These are phyloP conservation scores for Lathamus discolor DNA, from an alignment of 2,113 vertebrate genomes.

Conservation along the genomic window DNA sequence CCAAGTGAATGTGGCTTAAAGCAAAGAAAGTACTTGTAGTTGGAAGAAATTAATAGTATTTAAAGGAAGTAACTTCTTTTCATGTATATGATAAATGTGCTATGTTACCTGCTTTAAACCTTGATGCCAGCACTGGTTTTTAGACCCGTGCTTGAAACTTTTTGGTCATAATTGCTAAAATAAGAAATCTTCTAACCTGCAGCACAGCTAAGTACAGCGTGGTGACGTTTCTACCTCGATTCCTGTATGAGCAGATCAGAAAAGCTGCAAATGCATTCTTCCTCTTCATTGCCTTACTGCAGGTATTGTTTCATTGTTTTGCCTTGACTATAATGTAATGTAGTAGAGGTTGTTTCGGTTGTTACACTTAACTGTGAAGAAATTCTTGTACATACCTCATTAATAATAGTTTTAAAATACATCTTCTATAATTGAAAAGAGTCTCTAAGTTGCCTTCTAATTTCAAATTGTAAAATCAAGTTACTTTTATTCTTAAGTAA, in stretches of 20 bases:
- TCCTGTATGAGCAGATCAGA: constrained; percentile 98
- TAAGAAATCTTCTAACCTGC: constrained; percentile 1
- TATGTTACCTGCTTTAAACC: not conserved
- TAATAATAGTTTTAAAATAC: not conserved
- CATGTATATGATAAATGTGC: not conserved
- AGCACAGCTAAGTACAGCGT: constrained; percentile 98
- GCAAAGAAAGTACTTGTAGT: not conserved
- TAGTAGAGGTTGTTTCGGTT: not conserved
- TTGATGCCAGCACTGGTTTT: not conserved
- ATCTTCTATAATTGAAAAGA: not conserved
- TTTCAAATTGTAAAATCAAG: not conserved
- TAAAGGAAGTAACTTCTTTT: not conserved
- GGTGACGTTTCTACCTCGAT: constrained; percentile 97
- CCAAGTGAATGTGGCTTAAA: not conserved
- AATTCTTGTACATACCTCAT: not conserved
- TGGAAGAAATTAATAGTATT: not conserved
- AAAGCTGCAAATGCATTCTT: constrained; percentile 99
- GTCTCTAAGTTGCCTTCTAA: not conserved
- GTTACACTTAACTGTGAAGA: not conserved
- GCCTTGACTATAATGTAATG: not conserved
- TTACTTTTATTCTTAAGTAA: not conserved
- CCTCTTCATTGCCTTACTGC: constrained; percentile 99
- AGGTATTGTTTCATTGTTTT: constrained; percentile 78
- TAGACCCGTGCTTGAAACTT: not conserved
- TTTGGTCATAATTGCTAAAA: not conserved